Percentiles rank a stretch among this genome's conserved stretches.
phyloP scores from a whole-genome alignment of 2,797 vertebrate genomes.

The Sparus aurata region DNA sequence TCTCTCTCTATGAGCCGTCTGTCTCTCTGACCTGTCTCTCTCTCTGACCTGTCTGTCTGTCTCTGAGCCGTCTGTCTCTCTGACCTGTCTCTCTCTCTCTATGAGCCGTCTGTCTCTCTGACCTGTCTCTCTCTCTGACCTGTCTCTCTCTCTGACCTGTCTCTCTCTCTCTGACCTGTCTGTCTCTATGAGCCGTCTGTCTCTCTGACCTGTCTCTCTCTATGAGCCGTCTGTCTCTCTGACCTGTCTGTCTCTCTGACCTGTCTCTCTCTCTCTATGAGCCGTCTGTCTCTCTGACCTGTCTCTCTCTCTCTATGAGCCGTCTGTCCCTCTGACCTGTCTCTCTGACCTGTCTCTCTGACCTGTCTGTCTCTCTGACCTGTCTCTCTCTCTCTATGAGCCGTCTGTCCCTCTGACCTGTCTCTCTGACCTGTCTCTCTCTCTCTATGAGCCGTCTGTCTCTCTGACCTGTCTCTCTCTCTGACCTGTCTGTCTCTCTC shows the following conservation, averaged over 20 bases:
- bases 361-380: neutral
- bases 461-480: neutral
- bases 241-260: neutral
- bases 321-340: neutral
- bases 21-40: neutral
- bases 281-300: neutral
- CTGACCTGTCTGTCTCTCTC: neutral
- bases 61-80: neutral
- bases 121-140: neutral
- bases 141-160: neutral
- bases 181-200: no score
- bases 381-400: no score
- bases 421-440: neutral
- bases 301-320: neutral
- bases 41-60: neutral
- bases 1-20: neutral
- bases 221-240: no score
- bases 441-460: neutral
- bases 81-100: no score
- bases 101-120: neutral
- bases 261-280: neutral
- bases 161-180: neutral
- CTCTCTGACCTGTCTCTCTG: no score
- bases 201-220: neutral
- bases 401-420: neutral